phyloP scores from a whole-genome alignment of 2,888 invertebrate genomes.

The Erynnis tages region DNA sequence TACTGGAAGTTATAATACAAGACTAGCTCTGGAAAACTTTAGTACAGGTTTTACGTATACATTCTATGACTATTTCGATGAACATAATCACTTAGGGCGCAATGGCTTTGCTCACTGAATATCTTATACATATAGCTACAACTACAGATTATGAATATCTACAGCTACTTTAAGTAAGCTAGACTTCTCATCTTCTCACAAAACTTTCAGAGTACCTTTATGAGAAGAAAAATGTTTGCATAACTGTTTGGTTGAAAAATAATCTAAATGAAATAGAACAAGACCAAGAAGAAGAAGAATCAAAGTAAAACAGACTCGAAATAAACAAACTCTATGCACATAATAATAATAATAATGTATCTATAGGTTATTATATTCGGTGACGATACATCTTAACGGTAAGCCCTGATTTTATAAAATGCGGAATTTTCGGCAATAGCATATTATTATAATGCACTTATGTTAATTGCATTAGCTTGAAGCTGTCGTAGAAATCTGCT shows the following conservation, averaged over 20 bases:
- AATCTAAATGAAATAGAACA: slow-evolving; percentile 62
- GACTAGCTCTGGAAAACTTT: slow-evolving; percentile 56
- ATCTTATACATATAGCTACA: slow-evolving; percentile 72
- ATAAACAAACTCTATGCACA: slow-evolving; percentile 63
- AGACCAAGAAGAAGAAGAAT: slow-evolving; percentile 50
- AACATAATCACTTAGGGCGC: slow-evolving; percentile 52
- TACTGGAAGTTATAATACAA: slow-evolving; percentile 57
- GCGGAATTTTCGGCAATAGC: slow-evolving; percentile 31
- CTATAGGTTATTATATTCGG: no score
- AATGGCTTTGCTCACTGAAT: slow-evolving; percentile 57
- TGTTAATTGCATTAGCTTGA: slow-evolving; percentile 51
- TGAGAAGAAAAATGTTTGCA: slow-evolving; percentile 82
- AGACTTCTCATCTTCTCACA: slow-evolving; percentile 75
- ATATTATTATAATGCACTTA: slow-evolving; percentile 31
- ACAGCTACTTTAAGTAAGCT: slow-evolving; percentile 71
- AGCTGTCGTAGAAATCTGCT: slow-evolving; percentile 58
- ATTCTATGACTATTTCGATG: slow-evolving; percentile 54
- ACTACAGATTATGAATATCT: slow-evolving; percentile 67
- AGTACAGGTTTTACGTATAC: slow-evolving; percentile 46
- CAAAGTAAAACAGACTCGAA: slow-evolving; percentile 47
- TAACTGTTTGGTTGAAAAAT: slow-evolving; percentile 69
- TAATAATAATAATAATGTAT: slow-evolving; percentile 52
- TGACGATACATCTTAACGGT: slow-evolving; percentile 54
- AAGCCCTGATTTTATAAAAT: slow-evolving; percentile 43
- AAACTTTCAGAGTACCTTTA: slow-evolving; percentile 77